Percentiles rank a stretch among this genome's conserved stretches.
These are phyloP conservation scores for Hemaris fuciformis DNA, from an alignment of 2,888 invertebrate species.

Conservation along the genomic window DNA sequence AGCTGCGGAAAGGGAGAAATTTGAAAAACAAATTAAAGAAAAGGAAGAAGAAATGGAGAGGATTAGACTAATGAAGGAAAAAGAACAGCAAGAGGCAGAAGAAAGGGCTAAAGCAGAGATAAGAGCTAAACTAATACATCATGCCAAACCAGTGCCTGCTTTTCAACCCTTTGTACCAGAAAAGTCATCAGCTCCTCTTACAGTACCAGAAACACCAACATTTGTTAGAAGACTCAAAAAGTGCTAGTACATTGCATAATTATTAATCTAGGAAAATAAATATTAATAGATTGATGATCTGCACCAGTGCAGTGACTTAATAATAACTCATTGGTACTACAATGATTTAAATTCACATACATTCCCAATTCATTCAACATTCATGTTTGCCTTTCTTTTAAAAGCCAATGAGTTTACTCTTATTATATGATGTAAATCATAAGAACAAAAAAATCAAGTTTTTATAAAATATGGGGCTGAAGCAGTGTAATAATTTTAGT, in stretches of 20 bases:
- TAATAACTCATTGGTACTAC: background rate
- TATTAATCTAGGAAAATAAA: background rate
- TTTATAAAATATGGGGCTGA: no score
- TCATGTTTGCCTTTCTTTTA: no score
- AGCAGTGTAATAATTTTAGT: no score
- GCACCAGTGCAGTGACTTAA: background rate
- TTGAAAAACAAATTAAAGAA: slow-evolving; percentile 78
- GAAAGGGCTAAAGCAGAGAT: slow-evolving; percentile 74
- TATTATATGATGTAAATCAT: no score
- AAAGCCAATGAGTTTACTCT: no score
- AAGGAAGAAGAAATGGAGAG: slow-evolving; percentile 77
- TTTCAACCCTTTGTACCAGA: slow-evolving; percentile 74
- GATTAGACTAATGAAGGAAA: slow-evolving; percentile 56
- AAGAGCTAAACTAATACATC: slow-evolving; percentile 82
- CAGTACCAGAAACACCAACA: slow-evolving; percentile 84
- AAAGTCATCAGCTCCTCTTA: slow-evolving; percentile 78
- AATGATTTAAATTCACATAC: no score
- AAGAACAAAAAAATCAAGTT: no score
- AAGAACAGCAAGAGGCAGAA: slow-evolving; percentile 64
- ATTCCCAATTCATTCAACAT: no score
- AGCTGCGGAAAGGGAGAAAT: slow-evolving; percentile 82
- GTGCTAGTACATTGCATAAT: slow-evolving; percentile 27
- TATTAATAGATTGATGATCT: background rate
- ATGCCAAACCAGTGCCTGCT: slow-evolving; percentile 83
- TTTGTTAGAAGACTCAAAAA: slow-evolving; percentile 66